A percentile compares a stretch with the other conserved stretches of the same genome.
Conservation (phyloP, 2,797 vertebrate species). For the Alosa sapidissima region DNA sequence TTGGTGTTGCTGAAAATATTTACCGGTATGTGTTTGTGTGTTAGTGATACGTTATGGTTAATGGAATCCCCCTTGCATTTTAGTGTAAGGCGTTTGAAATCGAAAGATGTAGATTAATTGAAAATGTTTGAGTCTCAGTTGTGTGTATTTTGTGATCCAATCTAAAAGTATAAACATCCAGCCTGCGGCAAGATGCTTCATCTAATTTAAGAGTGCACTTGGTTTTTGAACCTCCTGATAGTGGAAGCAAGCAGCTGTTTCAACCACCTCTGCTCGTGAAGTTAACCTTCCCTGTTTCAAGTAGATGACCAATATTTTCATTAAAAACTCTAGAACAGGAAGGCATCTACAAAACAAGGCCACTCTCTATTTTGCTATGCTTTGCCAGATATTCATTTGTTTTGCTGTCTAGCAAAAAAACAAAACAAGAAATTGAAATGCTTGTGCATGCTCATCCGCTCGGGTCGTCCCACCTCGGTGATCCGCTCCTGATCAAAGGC, state of each 20-base stretch:
- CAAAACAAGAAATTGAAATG: slow-evolving; percentile 35
- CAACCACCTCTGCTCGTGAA: not conserved
- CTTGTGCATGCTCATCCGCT: slow-evolving; percentile 47
- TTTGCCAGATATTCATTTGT: not conserved
- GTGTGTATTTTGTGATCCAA: not conserved
- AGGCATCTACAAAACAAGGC: not conserved
- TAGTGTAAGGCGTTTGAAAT: not conserved
- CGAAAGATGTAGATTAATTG: not conserved
- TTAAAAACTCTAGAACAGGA: not conserved
- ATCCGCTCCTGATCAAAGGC: slow-evolving; percentile 55
- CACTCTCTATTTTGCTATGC: not conserved
- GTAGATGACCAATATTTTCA: not conserved
- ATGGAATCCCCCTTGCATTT: not conserved
- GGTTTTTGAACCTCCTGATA: not conserved
- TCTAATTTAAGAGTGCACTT: not conserved
- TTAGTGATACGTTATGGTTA: not conserved
- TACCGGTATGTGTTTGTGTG: not conserved
- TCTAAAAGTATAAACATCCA: not conserved
- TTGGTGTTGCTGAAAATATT: not conserved
- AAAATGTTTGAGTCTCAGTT: not conserved
- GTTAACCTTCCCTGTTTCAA: not conserved
- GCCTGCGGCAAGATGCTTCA: not conserved
- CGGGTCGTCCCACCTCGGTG: slow-evolving; percentile 33
- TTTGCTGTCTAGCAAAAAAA: not conserved
- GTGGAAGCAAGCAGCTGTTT: not conserved